Conservation (phyloP, 2,113 vertebrate genomes). For the Pseudorasbora parva region DNA sequence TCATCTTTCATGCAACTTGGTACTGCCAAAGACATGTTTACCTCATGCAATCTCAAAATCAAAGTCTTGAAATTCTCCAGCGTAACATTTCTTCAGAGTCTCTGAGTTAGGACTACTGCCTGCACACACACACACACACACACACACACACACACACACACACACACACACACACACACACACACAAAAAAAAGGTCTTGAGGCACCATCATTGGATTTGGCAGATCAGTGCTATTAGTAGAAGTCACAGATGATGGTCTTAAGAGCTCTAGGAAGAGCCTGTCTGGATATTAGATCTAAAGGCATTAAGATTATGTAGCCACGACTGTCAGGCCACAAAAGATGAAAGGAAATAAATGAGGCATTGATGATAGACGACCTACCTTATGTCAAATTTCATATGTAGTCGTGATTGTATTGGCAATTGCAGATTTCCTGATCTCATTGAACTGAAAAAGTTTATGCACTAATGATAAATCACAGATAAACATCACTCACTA, state of each 20-base stretch:
- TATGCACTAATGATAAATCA: background rate
- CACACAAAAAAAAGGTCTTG: background rate
- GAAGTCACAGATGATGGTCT: slow-evolving; percentile 23
- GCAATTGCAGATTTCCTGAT: background rate
- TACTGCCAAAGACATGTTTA: background rate
- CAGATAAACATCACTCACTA: background rate
- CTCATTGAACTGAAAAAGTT: background rate
- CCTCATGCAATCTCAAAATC: background rate
- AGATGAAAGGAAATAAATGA: slow-evolving; percentile 19
- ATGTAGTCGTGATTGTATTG: background rate
- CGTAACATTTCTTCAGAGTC: background rate
- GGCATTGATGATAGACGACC: background rate
- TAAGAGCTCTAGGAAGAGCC: slow-evolving; percentile 16
- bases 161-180: no score
- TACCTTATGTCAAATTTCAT: background rate
- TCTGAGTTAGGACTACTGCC: background rate
- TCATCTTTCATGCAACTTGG: background rate
- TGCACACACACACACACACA: no score
- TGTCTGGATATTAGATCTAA: slow-evolving; percentile 18
- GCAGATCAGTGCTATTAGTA: slow-evolving; percentile 29
- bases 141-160: no score
- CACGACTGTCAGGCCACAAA: slow-evolving; percentile 18
- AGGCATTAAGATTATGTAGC: slow-evolving; percentile 17
- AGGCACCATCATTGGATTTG: slow-evolving; percentile 15
- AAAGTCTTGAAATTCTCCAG: background rate